A percentile compares a stretch with the other conserved stretches of the same genome.
Conservation (phyloP, 53 echinoderm and acorn worm species). For the Patiria pectinifera region DNA sequence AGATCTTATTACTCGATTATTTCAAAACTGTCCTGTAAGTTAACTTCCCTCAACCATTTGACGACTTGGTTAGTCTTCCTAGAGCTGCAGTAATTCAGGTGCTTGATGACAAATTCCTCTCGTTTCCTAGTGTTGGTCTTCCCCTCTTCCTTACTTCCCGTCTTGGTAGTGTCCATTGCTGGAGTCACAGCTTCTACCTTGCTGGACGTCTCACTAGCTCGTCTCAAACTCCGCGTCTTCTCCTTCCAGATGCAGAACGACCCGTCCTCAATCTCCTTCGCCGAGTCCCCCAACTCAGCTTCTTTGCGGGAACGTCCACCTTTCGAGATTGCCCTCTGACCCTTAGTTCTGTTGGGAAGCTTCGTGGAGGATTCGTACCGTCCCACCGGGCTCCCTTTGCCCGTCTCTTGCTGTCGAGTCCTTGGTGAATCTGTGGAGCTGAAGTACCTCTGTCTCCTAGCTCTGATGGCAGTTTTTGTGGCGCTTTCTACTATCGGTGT, state of each 20-base stretch:
- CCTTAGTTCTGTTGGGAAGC: constrained; percentile 2
- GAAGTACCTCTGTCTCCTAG: constrained; percentile 10
- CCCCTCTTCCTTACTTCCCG: background rate
- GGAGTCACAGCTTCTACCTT: background rate
- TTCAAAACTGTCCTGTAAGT: constrained; percentile 52
- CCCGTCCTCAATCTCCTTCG: constrained; percentile 19
- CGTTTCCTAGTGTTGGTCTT: background rate
- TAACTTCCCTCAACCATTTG: constrained; percentile 55
- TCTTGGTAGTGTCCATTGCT: background rate
- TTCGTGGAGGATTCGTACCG: constrained; percentile 9
- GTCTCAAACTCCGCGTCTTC: constrained; percentile 5
- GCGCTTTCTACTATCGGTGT: constrained; percentile 44
- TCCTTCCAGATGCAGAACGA: constrained; percentile 41
- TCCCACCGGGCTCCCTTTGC: background rate
- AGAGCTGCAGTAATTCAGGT: constrained; percentile 57
- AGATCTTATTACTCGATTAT: constrained; percentile 10
- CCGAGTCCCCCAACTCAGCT: background rate
- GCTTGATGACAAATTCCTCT: constrained; percentile 20
- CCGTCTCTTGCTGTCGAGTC: background rate
- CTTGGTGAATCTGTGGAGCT: background rate
- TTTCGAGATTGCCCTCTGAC: background rate
- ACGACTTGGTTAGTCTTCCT: constrained; percentile 61
- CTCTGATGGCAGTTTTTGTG: background rate
- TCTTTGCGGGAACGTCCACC: background rate
- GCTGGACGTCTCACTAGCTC: constrained; percentile 31